Base-by-base conservation (phyloP, 2,113 vertebrate genomes). In the Neolamprologus sp. region DNA sequence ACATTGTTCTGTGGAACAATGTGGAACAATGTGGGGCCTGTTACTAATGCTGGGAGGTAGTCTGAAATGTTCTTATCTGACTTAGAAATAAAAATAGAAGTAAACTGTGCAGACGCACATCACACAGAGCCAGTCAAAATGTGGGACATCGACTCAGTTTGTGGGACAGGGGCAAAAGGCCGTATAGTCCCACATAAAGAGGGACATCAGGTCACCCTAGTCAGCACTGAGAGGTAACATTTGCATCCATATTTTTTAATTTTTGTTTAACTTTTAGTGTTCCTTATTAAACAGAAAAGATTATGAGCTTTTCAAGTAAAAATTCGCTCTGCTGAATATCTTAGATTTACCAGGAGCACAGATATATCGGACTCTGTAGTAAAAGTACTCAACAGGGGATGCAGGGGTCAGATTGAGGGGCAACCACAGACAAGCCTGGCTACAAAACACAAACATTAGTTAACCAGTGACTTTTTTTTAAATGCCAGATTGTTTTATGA, bases 401-500 rank as follows among this genome's bases (percentile, higher is more conserved):
- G 65, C 37, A 42, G 21, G n/a, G 37, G 21, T 42, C 1, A 0
- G n/a, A 14, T 21, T 42, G 35, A 23, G n/a, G 35, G 35, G 35
- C 12, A 40, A 16, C 3, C 65, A 45, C 37, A 71, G 65, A 42
- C n/a, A 42, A 42, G 65, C 13, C 65, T 71, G 65, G 3, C 37
- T 71, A 7, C n/a, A 26, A 16, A 42, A 26, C n/a, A 71, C 65
- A 26, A 16, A 2, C 19, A 63, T 63, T 63, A 19, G 28, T 63
- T 60, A 33, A 60, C 60, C 33, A 65, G 60, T 65, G 33, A 65
- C 30, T 37, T 65, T 65, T 71, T 68, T 71, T 9, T 0, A 2
- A 42, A 65, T 37, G 37, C 37, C 68, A 45, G 3, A 73, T 42
- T 73, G 68, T 73, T 73, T 73, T 73, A 17, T 73, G 68, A 45